Base-by-base conservation (phyloP, 2,113 vertebrate species). In the Prochilodus magdalenae region DNA sequence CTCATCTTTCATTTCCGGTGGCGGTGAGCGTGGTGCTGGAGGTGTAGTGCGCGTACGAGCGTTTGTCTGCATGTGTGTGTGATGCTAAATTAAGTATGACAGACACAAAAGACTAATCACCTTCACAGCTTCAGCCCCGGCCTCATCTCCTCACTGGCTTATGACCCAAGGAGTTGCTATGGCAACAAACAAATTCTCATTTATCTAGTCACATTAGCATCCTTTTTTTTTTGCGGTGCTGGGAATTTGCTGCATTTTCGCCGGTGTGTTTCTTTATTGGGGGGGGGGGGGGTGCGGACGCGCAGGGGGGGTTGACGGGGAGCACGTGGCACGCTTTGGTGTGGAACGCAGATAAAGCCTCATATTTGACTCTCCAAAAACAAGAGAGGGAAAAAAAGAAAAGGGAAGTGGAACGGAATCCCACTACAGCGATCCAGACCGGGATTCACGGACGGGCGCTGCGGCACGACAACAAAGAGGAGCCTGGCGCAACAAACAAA, bases 101-200 rank as follows among this genome's bases (percentile, higher is more conserved):
- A 96, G 94, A 95, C 93, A 94, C 94, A 95, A 95, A 94, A 94
- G 94, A 86, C 94, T 96, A 96, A 96, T 95, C 95, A 95, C 95
- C 95, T 93, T 94, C 94, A 90, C 92, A 92, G 94, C 91, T 93
- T 89, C 92, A 94, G 94, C 94, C 94, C 93, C 91, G 92, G 94
- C 94, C 95, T 94, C 95, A 92, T 95, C 93, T 92, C 93, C 92
- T 91, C 90, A 88, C 91, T 94, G 92, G 93, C 95, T 95, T 92
- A 87, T 95, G 95, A 96, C 94, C 95, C 92, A 90, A 90, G 90
- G 92, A 86, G 95, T 96, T 96, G 93, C 91, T 93, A 96, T 94
- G 91, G 95, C 94, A 94, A 95, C 95, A 92, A 95, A 94, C 95
- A 95, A 95, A 94, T 94, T 94, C 94, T 95, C 93, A 94, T 95